phyloP scores from a whole-genome alignment of 2,888 invertebrate species.

The Drosophila cognata region DNA sequence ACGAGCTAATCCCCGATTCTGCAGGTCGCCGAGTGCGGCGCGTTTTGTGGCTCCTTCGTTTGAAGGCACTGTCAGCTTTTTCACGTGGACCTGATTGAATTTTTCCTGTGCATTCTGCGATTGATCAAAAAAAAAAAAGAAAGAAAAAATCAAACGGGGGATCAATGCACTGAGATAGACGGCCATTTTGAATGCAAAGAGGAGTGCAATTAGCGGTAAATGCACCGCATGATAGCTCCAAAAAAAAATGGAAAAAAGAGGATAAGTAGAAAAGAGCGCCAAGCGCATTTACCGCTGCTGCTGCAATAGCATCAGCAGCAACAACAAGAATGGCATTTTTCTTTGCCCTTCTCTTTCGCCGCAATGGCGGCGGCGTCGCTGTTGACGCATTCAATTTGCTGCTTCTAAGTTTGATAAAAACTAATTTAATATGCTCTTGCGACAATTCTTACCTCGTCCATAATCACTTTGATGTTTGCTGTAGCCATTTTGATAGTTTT shows the following conservation, averaged over 20 bases:
- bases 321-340: conserved; percentile 55
- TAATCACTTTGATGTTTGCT: conserved; percentile 61
- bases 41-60: conserved; percentile 81
- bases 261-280: conserved; percentile 37
- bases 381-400: conserved; percentile 14
- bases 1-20: conserved; percentile 85
- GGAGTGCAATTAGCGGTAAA: conserved; percentile 54
- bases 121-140: conserved; percentile 1
- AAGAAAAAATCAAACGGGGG: neutral
- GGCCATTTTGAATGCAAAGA: conserved; percentile 60
- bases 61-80: conserved; percentile 77
- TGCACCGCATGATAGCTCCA: conserved; percentile 24
- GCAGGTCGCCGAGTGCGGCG: conserved; percentile 86
- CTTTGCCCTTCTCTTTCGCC: conserved; percentile 32
- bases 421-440: neutral
- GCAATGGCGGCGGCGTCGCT: conserved; percentile 49
- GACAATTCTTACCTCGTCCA: conserved; percentile 73
- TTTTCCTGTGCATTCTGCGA: conserved; percentile 81
- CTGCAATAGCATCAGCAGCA: conserved; percentile 31
- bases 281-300: conserved; percentile 44
- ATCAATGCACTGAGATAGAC: conserved; percentile 21
- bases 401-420: conserved; percentile 9
- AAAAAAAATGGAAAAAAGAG: conserved; percentile 17
- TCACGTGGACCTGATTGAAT: conserved; percentile 73
- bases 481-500: conserved; percentile 68